Base-by-base conservation (phyloP, 2,888 invertebrate genomes). In the Dynastes grantii region DNA sequence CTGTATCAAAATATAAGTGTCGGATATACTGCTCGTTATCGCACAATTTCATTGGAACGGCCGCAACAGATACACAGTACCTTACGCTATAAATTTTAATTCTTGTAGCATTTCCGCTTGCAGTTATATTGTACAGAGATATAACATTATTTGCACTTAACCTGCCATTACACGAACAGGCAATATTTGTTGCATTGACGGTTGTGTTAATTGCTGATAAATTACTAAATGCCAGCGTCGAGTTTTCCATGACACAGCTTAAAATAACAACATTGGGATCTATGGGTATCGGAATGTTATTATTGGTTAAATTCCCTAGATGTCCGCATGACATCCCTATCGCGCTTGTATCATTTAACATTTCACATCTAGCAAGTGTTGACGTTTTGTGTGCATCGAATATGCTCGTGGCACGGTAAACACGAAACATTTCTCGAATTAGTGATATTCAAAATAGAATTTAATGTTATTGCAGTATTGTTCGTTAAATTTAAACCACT, bases 1-100 rank as follows among this genome's bases (percentile, higher is more conserved):
- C 73, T 5, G 64, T 37, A 51, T 64, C 63, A 8, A 16, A 16
- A 9, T 61, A 11, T 16, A 78, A 27, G 9, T 78, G 53, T n/a
- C 32, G 27, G 3, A 78, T 45, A 63, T 64, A 78, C 5, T 73
- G 65, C 11, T 49, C 55, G 53, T 78, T 78, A 37, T 63, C 40
- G 8, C 51, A 61, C 45, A 78, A 49, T 53, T 53, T 73, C 22
- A 73, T 37, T 13, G 78, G 78, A 37, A 45, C 40, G 27, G 78
- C 78, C 11, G 51, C 27, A n/a, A 78, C 51, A 8, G 64, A 61
- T 37, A 78, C 65, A 49, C 78, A 78, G 49, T 70, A 64, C 9
- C 81, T 76, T 13, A n/a, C 77, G 29, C 32, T 79, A 5, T 37
- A 37, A 37, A 37, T 5, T 4, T 37, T 0, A 49, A 65, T 70